These are phyloP conservation scores for Pimpla rufipes DNA, from an alignment of 2,888 invertebrate genomes.

Conservation along the genomic window DNA sequence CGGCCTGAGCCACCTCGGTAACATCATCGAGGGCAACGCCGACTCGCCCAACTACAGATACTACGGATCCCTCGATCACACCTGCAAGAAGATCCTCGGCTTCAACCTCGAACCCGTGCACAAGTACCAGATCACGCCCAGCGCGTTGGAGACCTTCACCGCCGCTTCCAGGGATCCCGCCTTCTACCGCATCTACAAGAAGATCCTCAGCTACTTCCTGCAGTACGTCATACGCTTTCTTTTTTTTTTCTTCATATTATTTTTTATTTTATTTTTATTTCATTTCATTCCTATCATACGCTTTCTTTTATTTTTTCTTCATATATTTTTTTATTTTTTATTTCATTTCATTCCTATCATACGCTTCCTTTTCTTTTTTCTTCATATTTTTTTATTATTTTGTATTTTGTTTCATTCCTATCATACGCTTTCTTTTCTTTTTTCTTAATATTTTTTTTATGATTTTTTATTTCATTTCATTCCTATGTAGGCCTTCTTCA, in stretches of 20 bases:
- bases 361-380: too few species aligned
- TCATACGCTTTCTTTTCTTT: too few species aligned
- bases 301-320: too few species aligned
- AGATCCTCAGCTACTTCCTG: constrained; percentile 86
- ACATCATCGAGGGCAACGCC: constrained; percentile 85
- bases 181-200: constrained; percentile 89
- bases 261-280: constrained; percentile 8
- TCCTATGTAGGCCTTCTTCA: too few species aligned
- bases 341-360: too few species aligned
- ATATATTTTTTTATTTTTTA: too few species aligned
- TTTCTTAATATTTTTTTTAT: too few species aligned
- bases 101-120: constrained; percentile 79
- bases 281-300: too few species aligned
- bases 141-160: constrained; percentile 88
- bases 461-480: too few species aligned
- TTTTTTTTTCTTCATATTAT: not conserved
- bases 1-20: constrained; percentile 87
- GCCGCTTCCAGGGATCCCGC: constrained; percentile 90
- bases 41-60: constrained; percentile 83
- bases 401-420: too few species aligned
- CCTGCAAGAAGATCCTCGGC: constrained; percentile 86
- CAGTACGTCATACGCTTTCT: constrained; percentile 64
- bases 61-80: constrained; percentile 87
- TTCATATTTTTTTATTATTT: too few species aligned
- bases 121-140: constrained; percentile 86